phyloP scores from a whole-genome alignment of 2,888 invertebrate genomes.

The Conistra vaccinii region DNA sequence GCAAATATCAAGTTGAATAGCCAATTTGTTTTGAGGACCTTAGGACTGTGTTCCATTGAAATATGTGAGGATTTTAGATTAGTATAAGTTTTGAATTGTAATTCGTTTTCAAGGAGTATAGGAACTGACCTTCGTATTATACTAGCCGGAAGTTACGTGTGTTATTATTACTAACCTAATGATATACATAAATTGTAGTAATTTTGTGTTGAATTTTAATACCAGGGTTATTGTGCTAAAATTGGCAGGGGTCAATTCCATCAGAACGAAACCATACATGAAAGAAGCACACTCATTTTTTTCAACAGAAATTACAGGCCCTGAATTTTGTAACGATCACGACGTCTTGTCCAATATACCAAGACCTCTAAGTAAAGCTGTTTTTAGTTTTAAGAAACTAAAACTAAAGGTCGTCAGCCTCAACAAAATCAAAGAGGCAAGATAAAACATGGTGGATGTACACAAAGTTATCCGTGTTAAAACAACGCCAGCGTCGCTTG shows the following conservation, averaged over 20 bases:
- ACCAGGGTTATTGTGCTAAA: conserved; percentile 39
- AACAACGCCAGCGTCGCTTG: conserved; percentile 74
- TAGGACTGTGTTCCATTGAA: conserved; percentile 66
- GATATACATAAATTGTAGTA: conserved; percentile 38
- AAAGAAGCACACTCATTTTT: background rate
- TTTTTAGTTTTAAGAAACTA: background rate
- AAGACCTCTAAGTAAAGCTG: background rate
- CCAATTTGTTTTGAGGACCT: conserved; percentile 83
- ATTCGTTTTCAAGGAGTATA: conserved; percentile 56
- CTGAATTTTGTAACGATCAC: background rate
- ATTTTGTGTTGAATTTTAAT: conserved; percentile 39
- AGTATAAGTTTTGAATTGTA: conserved; percentile 56
- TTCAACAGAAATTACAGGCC: background rate
- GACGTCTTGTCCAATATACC: background rate
- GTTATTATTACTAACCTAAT: conserved; percentile 47
- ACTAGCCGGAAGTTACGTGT: conserved; percentile 43
- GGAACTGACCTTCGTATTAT: conserved; percentile 50
- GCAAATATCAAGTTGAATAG: conserved; percentile 83
- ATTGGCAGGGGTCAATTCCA: conserved; percentile 9
- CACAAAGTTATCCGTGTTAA: conserved; percentile 76
- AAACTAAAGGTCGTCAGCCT: conserved; percentile 44
- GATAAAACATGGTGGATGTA: conserved; percentile 70
- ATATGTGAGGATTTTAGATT: conserved; percentile 74
- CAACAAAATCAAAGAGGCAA: conserved; percentile 56
- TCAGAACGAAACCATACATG: background rate